A percentile compares a stretch with the other conserved stretches of the same genome.
Evolutionary conservation across 1,140 invertebrate species (phyloP).

Genomic region (Alviniconcha marisindica): DNA sequence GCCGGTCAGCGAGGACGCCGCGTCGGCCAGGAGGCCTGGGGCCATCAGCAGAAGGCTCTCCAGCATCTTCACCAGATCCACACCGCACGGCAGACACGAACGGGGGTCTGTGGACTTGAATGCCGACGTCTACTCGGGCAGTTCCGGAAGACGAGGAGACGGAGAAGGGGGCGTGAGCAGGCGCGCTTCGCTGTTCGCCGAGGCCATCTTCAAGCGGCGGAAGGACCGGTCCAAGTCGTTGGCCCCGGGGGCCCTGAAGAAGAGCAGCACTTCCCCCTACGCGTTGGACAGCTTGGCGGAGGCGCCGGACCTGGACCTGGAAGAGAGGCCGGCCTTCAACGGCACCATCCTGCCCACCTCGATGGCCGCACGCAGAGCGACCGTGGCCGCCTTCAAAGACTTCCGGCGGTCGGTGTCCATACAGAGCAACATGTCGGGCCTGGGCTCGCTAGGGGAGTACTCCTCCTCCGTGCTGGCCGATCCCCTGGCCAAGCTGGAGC

Average conservation of each 20-base stretch:
- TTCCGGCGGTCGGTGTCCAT: slow-evolving; percentile 8
- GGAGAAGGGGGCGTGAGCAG: too few species aligned
- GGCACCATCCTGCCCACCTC: neutral
- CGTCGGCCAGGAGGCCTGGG: too few species aligned
- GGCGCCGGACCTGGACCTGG: neutral
- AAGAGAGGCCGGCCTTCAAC: neutral
- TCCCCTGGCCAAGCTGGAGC: neutral
- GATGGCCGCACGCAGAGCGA: neutral
- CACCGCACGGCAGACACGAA: neutral
- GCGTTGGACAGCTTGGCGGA: neutral
- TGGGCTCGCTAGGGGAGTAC: neutral
- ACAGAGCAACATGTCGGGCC: slow-evolving; percentile 3
- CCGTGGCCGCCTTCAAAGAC: slow-evolving; percentile 17
- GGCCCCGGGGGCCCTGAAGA: neutral
- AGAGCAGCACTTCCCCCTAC: neutral
- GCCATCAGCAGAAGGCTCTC: neutral
- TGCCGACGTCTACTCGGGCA: too few species aligned
- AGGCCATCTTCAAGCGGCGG: neutral
- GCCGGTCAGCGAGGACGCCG: neutral
- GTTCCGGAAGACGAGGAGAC: too few species aligned
- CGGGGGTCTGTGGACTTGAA: too few species aligned
- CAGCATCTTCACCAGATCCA: neutral
- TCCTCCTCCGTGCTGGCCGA: neutral
- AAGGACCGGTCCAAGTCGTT: slow-evolving; percentile 6
- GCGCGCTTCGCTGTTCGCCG: neutral